Percentiles rank a stretch among this genome's conserved stretches.
Conservation (phyloP, 2,797 vertebrate species). For the Hafferia zeledoni region DNA sequence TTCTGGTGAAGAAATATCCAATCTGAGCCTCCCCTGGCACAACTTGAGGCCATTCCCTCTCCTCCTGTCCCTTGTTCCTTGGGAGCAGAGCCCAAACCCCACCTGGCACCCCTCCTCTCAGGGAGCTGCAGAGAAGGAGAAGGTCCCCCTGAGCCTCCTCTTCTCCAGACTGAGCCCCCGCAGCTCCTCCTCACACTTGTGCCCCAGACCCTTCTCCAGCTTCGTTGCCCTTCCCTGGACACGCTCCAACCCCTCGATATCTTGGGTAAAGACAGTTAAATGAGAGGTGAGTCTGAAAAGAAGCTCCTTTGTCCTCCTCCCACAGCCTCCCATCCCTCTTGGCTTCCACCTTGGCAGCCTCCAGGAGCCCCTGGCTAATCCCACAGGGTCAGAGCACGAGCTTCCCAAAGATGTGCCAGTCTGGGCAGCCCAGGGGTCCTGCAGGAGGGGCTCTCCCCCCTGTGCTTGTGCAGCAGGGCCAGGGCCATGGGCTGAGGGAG, state of each 20-base stretch:
- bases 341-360: background rate
- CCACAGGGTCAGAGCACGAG: background rate
- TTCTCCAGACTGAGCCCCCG: background rate
- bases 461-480: conserved; percentile 25
- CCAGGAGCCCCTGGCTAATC: background rate
- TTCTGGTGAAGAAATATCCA: background rate
- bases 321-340: background rate
- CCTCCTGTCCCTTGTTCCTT: background rate
- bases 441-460: conserved; percentile 68
- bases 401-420: conserved; percentile 41
- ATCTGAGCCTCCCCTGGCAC: rapidly evolving
- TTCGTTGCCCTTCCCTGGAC: rapidly evolving
- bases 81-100: rapidly evolving
- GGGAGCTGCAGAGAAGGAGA: background rate
- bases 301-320: background rate
- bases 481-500: background rate
- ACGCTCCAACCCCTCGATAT: rapidly evolving
- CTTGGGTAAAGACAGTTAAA: background rate
- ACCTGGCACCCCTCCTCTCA: rapidly evolving
- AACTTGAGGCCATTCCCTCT: rapidly evolving
- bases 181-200: background rate
- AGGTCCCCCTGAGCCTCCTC: background rate
- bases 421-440: conserved; percentile 28
- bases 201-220: background rate
- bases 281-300: background rate